A percentile compares a stretch with the other conserved stretches of the same genome.
Evolutionary conservation across 2,888 invertebrate species (phyloP).

Genomic region (Shargacucullia verbasci): DNA sequence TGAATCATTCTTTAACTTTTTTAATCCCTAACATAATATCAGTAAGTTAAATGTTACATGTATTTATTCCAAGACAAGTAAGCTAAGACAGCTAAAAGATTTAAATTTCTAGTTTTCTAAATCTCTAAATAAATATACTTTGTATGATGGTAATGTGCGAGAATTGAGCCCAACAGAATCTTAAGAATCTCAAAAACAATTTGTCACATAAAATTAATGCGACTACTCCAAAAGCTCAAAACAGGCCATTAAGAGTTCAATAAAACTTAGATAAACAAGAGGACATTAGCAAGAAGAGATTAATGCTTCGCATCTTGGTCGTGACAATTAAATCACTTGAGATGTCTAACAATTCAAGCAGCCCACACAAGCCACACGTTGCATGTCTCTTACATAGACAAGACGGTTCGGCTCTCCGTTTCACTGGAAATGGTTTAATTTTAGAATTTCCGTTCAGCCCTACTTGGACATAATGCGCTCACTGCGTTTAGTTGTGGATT

Average conservation of each 20-base stretch:
- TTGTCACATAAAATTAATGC: constrained; percentile 25
- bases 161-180: too few relatives aligned
- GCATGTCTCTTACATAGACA: constrained; percentile 78
- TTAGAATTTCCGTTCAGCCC: constrained; percentile 87
- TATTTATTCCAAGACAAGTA: too few relatives aligned
- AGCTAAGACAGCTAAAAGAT: too few relatives aligned
- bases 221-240: constrained; percentile 21
- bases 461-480: constrained; percentile 83
- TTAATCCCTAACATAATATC: too few relatives aligned
- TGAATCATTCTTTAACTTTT: not conserved
- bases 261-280: constrained; percentile 54
- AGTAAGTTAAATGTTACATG: too few relatives aligned
- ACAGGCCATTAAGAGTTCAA: constrained; percentile 40
- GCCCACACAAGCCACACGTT: constrained; percentile 77
- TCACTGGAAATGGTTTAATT: constrained; percentile 86
- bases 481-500: constrained; percentile 75
- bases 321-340: constrained; percentile 85
- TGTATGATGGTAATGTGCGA: too few relatives aligned
- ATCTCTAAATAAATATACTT: too few relatives aligned
- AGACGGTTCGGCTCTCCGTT: constrained; percentile 78
- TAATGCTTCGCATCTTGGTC: constrained; percentile 71
- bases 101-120: too few relatives aligned
- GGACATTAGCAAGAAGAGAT: constrained; percentile 65
- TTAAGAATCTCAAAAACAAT: constrained; percentile 6
- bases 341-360: constrained; percentile 72